Conservation (phyloP, 2,797 vertebrate genomes). For the Denticeps clupeoides region DNA sequence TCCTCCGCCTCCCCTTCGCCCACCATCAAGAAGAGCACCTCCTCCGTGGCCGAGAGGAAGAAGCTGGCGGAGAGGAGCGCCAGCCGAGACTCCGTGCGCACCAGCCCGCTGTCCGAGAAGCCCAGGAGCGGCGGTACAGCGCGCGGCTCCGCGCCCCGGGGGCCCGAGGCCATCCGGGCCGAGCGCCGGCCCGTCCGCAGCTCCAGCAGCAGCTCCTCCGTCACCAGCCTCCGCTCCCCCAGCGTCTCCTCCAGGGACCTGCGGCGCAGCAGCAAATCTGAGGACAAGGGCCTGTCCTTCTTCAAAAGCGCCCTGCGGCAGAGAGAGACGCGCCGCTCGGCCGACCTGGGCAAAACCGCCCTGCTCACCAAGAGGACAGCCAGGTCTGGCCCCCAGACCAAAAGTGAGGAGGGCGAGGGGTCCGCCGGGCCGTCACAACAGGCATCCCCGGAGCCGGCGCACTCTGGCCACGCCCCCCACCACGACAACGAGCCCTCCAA, state of each 20-base stretch:
- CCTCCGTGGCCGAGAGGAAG: slow-evolving; percentile 50
- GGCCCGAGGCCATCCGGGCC: slow-evolving; percentile 36
- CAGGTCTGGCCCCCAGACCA: slow-evolving; percentile 55
- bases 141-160: slow-evolving; percentile 54
- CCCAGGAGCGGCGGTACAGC: slow-evolving; percentile 48
- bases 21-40: slow-evolving; percentile 52
- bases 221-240: slow-evolving; percentile 84
- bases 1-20: slow-evolving; percentile 61
- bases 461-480: slow-evolving; percentile 35
- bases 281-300: slow-evolving; percentile 93
- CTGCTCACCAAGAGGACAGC: slow-evolving; percentile 73
- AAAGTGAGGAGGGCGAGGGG: slow-evolving; percentile 51
- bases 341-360: slow-evolving; percentile 83
- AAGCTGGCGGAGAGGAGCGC: slow-evolving; percentile 71
- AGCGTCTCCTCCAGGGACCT: slow-evolving; percentile 56
- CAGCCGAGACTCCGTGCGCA: slow-evolving; percentile 75
- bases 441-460: slow-evolving; percentile 40
- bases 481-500: slow-evolving; percentile 62
- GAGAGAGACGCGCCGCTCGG: slow-evolving; percentile 83
- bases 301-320: slow-evolving; percentile 88
- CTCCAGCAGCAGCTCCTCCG: slow-evolving; percentile 75
- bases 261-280: slow-evolving; percentile 78
- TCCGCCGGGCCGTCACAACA: slow-evolving; percentile 36
- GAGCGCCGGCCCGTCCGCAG: slow-evolving; percentile 73
- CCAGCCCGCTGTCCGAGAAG: slow-evolving; percentile 69